These are phyloP conservation scores for Epizoanthus ramosus DNA, from an alignment of 92 coral and sea anemone species.

Conservation along the genomic window DNA sequence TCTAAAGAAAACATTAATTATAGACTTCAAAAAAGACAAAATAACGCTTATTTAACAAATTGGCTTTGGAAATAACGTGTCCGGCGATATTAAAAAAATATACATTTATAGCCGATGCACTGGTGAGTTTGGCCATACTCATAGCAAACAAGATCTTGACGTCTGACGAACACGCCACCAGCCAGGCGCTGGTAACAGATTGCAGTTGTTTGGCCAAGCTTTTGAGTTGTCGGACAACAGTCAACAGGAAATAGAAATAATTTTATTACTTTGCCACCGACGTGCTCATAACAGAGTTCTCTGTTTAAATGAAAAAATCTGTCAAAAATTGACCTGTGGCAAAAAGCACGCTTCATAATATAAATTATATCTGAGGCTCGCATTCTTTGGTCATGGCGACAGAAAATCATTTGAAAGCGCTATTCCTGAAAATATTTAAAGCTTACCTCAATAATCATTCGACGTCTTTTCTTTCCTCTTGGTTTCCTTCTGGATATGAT, in stretches of 20 bases:
- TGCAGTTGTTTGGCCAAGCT: conserved; percentile 3
- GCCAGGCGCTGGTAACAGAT: neutral
- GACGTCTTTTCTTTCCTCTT: conserved; percentile 37
- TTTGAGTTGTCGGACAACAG: neutral
- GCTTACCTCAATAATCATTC: conserved; percentile 28
- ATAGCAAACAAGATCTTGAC: neutral
- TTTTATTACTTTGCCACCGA: conserved; percentile 19
- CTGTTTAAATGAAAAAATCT: conserved; percentile 17
- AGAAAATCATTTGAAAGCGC: conserved; percentile 9
- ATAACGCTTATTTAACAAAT: too few relatives aligned
- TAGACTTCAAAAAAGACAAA: too few relatives aligned
- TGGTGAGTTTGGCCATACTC: neutral
- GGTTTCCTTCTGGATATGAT: conserved; percentile 37
- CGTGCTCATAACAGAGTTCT: neutral
- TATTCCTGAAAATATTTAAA: neutral
- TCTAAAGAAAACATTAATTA: too few relatives aligned
- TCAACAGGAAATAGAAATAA: conserved; percentile 19
- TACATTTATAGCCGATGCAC: neutral
- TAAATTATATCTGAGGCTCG: neutral
- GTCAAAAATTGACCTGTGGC: conserved; percentile 45
- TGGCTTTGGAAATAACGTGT: too few relatives aligned
- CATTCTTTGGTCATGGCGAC: conserved; percentile 18
- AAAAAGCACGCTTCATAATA: neutral
- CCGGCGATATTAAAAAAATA: neutral
- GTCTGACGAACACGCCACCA: neutral